Base-by-base conservation (phyloP, 2,113 vertebrate species). In the Acrocephalus kingi region DNA sequence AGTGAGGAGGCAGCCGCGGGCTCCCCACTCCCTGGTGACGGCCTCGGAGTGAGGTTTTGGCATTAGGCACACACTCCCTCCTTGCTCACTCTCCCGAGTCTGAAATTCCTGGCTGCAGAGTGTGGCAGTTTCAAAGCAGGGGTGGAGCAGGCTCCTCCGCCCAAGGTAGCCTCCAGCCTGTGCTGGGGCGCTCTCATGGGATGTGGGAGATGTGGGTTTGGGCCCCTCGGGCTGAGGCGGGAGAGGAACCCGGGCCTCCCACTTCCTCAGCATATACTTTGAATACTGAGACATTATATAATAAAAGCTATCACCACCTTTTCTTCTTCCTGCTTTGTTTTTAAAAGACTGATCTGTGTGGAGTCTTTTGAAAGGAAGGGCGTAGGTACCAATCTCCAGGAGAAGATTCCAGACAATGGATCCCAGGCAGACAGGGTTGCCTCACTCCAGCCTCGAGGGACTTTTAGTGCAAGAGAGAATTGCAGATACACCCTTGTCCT, bases 261-360 rank as follows among this genome's bases (percentile, higher is more conserved):
- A 94, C 94, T 95, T 97, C 96, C 91, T 95, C 95, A 91, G 96
- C 95, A 91, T 97, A 96, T 95, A 95, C 87, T 97, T 96, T 97
- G 94, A 96, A 94, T 96, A 93, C 95, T 14, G 0, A 95, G 81
- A 93, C 89, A 94, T 96, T 95, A 84, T 95, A 97, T 84, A 96
- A 96, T 94, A 94, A 95, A 94, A 96, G 93, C 93, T 93, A 94
- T 96, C 94, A 94, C 84, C 95, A 95, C 96, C 96, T 97, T 96
- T 96, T 97, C 94, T 97, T 96, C 94, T 96, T 96, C 95, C 96
- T 96, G 95, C 96, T 97, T 96, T 97, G 96, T 96, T 96, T 97
- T 93, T 58, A 76, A 79, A 94, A 91, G 93, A 56, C 89, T 56
- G 89, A 96, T 95, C 93, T 95, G 61, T 75, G 84, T 79, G 80